These are phyloP conservation scores for Cliona cf. orientalis DNA, from an alignment of 37 sponge, comb jelly and placozoan species.

Conservation along the genomic window DNA sequence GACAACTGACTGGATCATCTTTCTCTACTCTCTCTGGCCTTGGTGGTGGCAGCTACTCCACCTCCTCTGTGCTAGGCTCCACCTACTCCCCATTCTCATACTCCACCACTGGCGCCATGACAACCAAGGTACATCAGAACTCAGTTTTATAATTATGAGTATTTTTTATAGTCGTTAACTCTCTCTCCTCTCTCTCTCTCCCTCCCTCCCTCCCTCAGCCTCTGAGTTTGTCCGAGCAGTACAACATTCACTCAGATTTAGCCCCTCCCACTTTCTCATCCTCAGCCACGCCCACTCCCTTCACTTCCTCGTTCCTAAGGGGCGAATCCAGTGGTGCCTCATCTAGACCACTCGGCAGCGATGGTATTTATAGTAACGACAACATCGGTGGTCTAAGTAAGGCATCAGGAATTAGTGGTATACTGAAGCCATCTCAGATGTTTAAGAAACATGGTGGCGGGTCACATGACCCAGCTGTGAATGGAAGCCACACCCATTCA, in stretches of 20 bases:
- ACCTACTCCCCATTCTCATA: slow-evolving; percentile 10
- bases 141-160: background rate
- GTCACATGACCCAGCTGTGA: too few species aligned
- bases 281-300: slow-evolving; percentile 4
- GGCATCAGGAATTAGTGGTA: too few species aligned
- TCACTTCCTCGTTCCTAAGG: slow-evolving; percentile 3
- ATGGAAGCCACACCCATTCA: too few species aligned
- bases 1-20: slow-evolving; percentile 6
- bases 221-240: background rate
- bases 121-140: background rate
- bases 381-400: too few species aligned
- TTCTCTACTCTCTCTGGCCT: background rate
- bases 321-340: too few species aligned
- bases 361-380: too few species aligned
- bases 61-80: background rate
- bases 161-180: background rate
- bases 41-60: background rate
- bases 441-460: too few species aligned
- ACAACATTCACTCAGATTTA: background rate
- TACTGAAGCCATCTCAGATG: too few species aligned
- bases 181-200: background rate
- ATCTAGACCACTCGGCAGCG: too few species aligned
- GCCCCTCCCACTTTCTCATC: background rate
- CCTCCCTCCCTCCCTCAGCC: background rate
- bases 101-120: background rate